phyloP scores from a whole-genome alignment of 2,113 vertebrate genomes.

The Podarcis raffonei region DNA sequence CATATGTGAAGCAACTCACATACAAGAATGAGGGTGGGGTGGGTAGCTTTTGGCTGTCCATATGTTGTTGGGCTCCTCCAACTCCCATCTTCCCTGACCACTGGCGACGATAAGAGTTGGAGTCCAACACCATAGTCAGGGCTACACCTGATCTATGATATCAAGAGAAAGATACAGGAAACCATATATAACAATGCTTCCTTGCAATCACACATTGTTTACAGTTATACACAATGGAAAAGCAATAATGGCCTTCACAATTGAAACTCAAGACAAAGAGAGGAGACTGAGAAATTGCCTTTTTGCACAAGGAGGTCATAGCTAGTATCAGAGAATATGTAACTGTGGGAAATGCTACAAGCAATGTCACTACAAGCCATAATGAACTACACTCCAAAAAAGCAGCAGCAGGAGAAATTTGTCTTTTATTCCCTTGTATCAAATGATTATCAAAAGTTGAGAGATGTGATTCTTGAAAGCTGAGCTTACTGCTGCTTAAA shows the following conservation, averaged over 20 bases:
- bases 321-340: neutral
- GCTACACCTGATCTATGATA: too few relatives aligned
- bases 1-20: too few relatives aligned
- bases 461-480: constrained; percentile 32
- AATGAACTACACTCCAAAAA: constrained; percentile 18
- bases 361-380: constrained; percentile 24
- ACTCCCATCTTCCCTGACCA: too few relatives aligned
- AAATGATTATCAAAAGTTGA: constrained; percentile 29
- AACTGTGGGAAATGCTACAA: constrained; percentile 54
- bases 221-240: neutral
- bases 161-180: too few relatives aligned
- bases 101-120: too few relatives aligned
- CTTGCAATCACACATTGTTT: neutral
- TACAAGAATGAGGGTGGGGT: too few relatives aligned
- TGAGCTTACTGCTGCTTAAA: constrained; percentile 19
- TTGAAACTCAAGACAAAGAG: neutral
- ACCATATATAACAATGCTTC: too few relatives aligned
- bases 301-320: constrained; percentile 48
- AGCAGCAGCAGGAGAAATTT: constrained; percentile 43
- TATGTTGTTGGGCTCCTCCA: too few relatives aligned
- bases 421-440: constrained; percentile 33
- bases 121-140: too few relatives aligned
- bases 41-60: too few relatives aligned
- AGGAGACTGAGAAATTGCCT: constrained; percentile 7
- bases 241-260: neutral